These are phyloP conservation scores for Paragorgia papillata DNA, from an alignment of 92 coral and sea anemone species.

Conservation along the genomic window DNA sequence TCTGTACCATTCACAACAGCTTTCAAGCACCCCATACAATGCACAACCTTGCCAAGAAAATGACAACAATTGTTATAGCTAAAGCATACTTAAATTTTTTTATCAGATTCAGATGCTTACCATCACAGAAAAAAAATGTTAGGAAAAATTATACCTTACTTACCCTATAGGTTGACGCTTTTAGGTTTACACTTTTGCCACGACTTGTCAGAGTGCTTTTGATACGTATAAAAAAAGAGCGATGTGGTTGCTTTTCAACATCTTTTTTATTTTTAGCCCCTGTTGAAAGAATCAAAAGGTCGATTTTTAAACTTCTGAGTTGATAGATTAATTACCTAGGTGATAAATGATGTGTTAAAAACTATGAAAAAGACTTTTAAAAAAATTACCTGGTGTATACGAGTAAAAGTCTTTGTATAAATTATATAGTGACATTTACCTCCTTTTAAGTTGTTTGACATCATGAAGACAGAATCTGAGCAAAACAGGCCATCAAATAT, in stretches of 20 bases:
- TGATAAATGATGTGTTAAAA: no score
- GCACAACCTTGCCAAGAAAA: constrained; percentile 71
- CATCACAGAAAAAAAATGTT: no score
- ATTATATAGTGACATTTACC: constrained; percentile 30
- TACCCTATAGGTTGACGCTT: constrained; percentile 97
- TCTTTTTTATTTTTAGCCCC: constrained; percentile 54
- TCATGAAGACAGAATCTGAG: constrained; percentile 95
- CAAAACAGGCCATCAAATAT: constrained; percentile 99
- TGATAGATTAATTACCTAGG: no score
- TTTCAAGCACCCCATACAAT: constrained; percentile 94
- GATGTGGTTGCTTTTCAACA: constrained; percentile 70
- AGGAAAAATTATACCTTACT: no score
- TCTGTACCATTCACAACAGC: constrained; percentile 47
- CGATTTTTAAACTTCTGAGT: no score
- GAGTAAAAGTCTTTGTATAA: neutral
- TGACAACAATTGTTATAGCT: no score
- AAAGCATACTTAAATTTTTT: neutral
- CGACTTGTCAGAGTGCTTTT: constrained; percentile 96
- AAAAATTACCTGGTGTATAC: neutral
- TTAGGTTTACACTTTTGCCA: constrained; percentile 90
- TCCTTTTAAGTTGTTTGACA: constrained; percentile 90
- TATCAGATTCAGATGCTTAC: no score
- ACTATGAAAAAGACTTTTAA: no score
- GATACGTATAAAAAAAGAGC: constrained; percentile 96
- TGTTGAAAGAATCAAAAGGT: neutral